Evolutionary conservation across 2,888 invertebrate species (phyloP), one percentile per base, ranked within the genome.

Genomic region (Limnephilus rhombicus): DNA sequence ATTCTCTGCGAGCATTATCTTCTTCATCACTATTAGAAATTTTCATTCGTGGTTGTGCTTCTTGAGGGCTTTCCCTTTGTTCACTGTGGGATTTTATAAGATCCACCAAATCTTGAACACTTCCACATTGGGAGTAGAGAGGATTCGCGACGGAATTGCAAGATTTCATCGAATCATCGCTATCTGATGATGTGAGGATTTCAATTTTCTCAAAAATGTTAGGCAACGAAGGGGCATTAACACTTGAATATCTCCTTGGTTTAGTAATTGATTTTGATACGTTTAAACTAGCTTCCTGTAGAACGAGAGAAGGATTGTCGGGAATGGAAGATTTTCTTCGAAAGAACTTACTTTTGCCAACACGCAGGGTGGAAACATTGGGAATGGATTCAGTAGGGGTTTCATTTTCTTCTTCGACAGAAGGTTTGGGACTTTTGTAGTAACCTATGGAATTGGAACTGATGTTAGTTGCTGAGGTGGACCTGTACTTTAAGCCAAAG

Each of bases 401-500:
- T 31, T 80, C 45, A 7, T 29, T 18, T 18, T 45, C 45, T 80
- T 86, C 24, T 81, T 91, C 31, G 31, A 29, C 80, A 80, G 68
- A 68, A 68, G 85, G 80, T 37, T 68, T 68, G 11, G 88, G 24
- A 0, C 45, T 18, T 85, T 85, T 91, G 12, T 91, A 91, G 45
- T 91, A 91, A 3, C 91, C 91, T 45, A 91, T 86, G 15, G 91
- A 91, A 15, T 37, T 86, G 13, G 91, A 86, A 45, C 91, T 91
- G 9, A 91, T 41, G 15, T 91, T 80, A 2, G 91, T 86, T 18
- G 86, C 80, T 85, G 96, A 96, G 94, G 95, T 96, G 94, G 96
- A 96, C 94, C 96, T 96, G 92, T 96, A 95, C 95, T 95, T 96
- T 41, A 96, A 94, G 24, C 96, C 96, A 95, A 96, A 95, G 95